These are phyloP conservation scores for Penaeus vannamei DNA, from an alignment of 1,140 invertebrate species.

Conservation along the genomic window DNA sequence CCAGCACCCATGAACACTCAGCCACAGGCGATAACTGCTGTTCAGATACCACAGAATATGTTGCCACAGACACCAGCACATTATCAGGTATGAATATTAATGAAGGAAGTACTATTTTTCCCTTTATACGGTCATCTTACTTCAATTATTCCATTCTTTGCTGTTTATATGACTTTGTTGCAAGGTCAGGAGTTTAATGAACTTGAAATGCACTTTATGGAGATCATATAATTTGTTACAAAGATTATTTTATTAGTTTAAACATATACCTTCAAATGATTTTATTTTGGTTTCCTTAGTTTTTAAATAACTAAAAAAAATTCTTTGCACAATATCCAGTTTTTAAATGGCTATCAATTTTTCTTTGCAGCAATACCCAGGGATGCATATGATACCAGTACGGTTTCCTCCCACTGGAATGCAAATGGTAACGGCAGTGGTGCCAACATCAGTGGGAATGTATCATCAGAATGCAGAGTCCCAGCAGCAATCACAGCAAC, in stretches of 20 bases:
- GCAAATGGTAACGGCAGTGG: conserved; percentile 69
- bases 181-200: no score
- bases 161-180: no score
- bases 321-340: no score
- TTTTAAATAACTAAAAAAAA: no score
- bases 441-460: conserved; percentile 52
- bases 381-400: conserved; percentile 67
- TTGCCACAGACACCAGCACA: conserved; percentile 60
- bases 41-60: conserved; percentile 68
- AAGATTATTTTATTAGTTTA: no score
- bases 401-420: conserved; percentile 69
- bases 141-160: no score
- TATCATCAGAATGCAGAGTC: conserved; percentile 63
- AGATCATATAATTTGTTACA: no score
- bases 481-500: conserved; percentile 66
- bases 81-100: conserved; percentile 47
- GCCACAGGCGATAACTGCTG: conserved; percentile 41
- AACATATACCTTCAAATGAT: no score
- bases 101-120: neutral
- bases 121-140: no score
- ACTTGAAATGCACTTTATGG: no score
- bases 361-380: conserved; percentile 59
- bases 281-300: no score
- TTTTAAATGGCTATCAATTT: neutral
- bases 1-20: conserved; percentile 75